Conservation (phyloP, 2,797 vertebrate species). For the Ciconia nigra region DNA sequence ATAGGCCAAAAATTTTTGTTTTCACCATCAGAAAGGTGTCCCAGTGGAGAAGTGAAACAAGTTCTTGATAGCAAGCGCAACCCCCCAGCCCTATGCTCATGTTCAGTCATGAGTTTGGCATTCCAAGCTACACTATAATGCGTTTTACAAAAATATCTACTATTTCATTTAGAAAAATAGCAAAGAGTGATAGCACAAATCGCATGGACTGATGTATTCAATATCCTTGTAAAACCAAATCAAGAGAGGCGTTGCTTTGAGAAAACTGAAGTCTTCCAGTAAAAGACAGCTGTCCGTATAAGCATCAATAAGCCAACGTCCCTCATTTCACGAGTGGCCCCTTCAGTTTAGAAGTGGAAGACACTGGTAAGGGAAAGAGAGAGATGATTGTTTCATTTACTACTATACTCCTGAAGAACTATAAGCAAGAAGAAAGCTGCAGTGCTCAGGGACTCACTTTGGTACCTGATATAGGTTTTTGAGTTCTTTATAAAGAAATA, state of each 20-base stretch:
- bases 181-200: not conserved
- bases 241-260: not conserved
- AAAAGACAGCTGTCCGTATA: not conserved
- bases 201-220: not conserved
- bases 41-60: not conserved
- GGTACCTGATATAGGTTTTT: not conserved
- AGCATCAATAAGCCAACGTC: not conserved
- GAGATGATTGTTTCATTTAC: not conserved
- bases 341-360: not conserved
- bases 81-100: fast-evolving
- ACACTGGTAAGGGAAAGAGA: not conserved
- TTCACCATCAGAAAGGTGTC: not conserved
- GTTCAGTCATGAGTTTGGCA: not conserved
- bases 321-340: not conserved
- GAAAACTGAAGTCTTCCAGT: not conserved
- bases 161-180: not conserved
- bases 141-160: not conserved
- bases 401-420: not conserved
- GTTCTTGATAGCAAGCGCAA: not conserved
- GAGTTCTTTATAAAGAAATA: not conserved
- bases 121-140: not conserved
- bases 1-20: not conserved
- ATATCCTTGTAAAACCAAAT: not conserved
- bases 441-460: not conserved
- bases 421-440: not conserved